Base-by-base conservation (phyloP, 2,888 invertebrate species). In the Amphimallon solstitiale region DNA sequence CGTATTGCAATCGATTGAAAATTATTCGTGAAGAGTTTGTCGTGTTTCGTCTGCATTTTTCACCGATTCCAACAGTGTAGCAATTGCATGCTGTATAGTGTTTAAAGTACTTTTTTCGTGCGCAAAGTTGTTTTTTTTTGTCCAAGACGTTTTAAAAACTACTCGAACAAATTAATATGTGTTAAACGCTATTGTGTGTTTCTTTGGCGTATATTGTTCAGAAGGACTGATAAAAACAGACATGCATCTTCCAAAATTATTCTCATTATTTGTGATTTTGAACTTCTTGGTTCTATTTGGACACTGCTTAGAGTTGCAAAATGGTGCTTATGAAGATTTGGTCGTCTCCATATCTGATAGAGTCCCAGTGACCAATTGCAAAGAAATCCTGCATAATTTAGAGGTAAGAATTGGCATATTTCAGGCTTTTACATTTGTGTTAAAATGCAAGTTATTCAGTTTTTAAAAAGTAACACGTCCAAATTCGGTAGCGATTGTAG, bases 271-370 rank as follows among this genome's bases (percentile, higher is more conserved):
- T 49, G 51, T 61, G 59, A 29, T 67, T 51, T 35, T 66, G 37
- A 23, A 59, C 34, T 52, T n/a, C 14, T 52, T 59, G 38, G 40
- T 35, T 59, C 40, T 34, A 37, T 35, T 66, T 29, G 37, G 29
- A 21, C 66, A 62, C 29, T 64, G 70, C 17, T 70, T 83, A 67
- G 80, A 82, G 62, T 71, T 84, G 69, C 77, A 74, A 62, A 79
- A 82, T 70, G 82, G 83, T 17, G 85, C 82, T 56, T 85, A 85
- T 72, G 83, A 84, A 68, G 83, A 83, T 67, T 76, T 85, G 66
- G 82, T 84, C 17, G 78, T 85, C 63, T 74, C 80, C 67, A 79
- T 85, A 43, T 76, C 80, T 23, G 83, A 85, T 63, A 78, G 80
- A 62, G 84, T 85, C 2, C 83, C 84, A 1, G 78, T 77, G 19